These are phyloP conservation scores for Porites evermanni DNA, from an alignment of 92 coral and sea anemone species.

Conservation along the genomic window DNA sequence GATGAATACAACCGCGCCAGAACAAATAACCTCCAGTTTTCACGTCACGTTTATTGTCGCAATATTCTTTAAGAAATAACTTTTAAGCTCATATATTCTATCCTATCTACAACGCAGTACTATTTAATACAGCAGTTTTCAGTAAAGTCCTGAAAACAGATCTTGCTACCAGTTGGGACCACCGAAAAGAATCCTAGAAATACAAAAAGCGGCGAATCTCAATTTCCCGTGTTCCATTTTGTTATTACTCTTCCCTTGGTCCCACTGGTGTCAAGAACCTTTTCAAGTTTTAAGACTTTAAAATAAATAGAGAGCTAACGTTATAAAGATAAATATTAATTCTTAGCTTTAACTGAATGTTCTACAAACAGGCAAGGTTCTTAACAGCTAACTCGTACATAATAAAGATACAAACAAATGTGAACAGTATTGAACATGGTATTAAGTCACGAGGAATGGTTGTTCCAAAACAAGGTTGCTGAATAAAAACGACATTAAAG, in stretches of 20 bases:
- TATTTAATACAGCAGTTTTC: not conserved
- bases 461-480: not conserved
- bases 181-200: not conserved
- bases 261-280: not conserved
- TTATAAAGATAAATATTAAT: constrained; percentile 8
- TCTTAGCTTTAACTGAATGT: not conserved
- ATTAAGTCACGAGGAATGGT: not conserved
- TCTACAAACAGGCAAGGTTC: not conserved
- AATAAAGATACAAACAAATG: not conserved
- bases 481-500: not conserved
- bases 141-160: not conserved
- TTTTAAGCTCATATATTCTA: constrained; percentile 2
- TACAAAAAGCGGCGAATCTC: not conserved
- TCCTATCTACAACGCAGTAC: not conserved
- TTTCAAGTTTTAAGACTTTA: not conserved
- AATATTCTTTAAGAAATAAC: constrained; percentile 10
- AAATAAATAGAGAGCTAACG: constrained; percentile 23
- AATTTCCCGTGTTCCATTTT: not conserved
- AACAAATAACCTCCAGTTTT: not conserved
- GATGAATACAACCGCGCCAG: not conserved
- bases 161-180: not conserved
- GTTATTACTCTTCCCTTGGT: not conserved
- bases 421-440: not conserved
- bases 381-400: not conserved
- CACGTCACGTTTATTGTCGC: constrained; percentile 15